Evolutionary conservation across 2,113 vertebrate species (phyloP).

Genomic region (Pygoscelis antarcticus): DNA sequence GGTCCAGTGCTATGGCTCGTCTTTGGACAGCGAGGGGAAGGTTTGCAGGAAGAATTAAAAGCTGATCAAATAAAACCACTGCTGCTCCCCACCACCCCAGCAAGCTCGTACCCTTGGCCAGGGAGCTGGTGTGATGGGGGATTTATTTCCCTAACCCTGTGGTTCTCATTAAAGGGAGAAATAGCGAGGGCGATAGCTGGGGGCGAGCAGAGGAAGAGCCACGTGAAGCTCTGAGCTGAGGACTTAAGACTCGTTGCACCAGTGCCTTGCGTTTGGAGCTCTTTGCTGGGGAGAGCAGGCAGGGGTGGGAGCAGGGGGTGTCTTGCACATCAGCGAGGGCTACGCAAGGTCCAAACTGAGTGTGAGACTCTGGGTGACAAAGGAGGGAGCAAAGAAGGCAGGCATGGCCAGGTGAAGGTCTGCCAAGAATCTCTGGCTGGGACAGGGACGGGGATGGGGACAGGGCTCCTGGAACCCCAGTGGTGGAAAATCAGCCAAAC

Average conservation of each 20-base stretch:
- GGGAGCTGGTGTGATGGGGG: fast-evolving
- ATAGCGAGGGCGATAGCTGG: fast-evolving
- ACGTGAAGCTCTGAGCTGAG: background rate
- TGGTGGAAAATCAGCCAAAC: background rate
- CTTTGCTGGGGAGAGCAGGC: background rate
- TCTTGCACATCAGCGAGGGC: background rate
- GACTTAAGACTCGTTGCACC: background rate
- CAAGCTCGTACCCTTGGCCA: background rate
- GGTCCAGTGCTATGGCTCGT: fast-evolving
- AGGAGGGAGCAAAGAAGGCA: background rate
- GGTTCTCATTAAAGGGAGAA: background rate
- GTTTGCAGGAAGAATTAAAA: background rate
- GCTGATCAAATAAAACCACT: background rate
- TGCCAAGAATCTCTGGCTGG: background rate
- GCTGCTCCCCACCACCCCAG: background rate
- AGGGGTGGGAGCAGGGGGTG: background rate
- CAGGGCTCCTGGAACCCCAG: background rate
- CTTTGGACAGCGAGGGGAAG: background rate
- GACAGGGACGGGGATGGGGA: background rate
- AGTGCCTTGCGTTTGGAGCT: background rate
- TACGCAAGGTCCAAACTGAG: background rate
- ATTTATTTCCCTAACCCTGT: background rate
- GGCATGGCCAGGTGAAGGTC: fast-evolving
- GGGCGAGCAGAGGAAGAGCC: background rate
- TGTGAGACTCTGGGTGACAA: fast-evolving